Evolutionary conservation across 2,888 invertebrate species (phyloP), one percentile per base, ranked within the genome.

Genomic region (Steromphala cineraria): DNA sequence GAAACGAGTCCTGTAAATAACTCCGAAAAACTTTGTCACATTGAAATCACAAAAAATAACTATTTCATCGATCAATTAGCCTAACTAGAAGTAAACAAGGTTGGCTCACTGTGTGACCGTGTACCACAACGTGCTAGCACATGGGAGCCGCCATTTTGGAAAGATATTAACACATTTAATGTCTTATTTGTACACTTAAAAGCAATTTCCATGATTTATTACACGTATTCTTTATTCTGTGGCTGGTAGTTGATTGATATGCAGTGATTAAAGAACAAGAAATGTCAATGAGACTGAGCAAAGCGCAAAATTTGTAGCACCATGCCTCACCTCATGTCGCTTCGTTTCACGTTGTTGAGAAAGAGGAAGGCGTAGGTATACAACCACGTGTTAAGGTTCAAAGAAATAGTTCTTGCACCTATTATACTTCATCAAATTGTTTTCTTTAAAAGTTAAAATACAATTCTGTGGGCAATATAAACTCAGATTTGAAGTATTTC

Each of bases 291-390:
- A 24, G 24, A 56, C 19, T 10, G 46, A 46, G 46, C 46, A 46
- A 46, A 46, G 46, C 46, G 46, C 46, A 1, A 8, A 75, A n/a
- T 62, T n/a, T 52, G 24, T 5, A 62, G 53, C 28, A 17, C 28
- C 71, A 62, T 46, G 71, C 15, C 67, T 31, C 56, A 90, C 90
- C 90, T 90, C 90, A 90, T 90, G 88, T 86, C 85, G 85, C 88
- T 75, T 40, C 82, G 82, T 87, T 87, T 86, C 89, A 89, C 88
- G 89, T 87, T 89, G 87, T 87, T 86, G 86, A 67, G 87, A 86
- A 89, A 89, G 85, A 89, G 89, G 87, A 87, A 86, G 85, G 46
- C 84, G 78, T 80, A 80, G 78, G 82, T 79, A 36, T 71, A 36
- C 71, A 31, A 71, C 31, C 85, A 81, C 83, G 85, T 80, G 75